Evolutionary conservation across 2,888 invertebrate species (phyloP), one percentile per base, ranked within the genome.

Genomic region (Mythimna loreyi): DNA sequence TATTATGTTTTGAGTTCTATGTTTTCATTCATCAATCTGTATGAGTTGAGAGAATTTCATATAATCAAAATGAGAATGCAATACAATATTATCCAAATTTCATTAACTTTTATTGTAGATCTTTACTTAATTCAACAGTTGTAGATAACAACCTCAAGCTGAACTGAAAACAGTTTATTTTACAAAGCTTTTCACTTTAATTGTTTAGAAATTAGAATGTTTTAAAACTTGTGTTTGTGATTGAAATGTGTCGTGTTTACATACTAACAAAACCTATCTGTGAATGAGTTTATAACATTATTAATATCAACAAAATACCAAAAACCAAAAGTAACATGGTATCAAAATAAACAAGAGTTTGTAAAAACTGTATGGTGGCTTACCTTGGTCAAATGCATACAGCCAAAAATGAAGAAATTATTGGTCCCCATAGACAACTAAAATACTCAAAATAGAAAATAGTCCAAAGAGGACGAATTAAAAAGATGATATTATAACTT

Each of bases 401-500:
- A 19, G 21, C n/a, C 7, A 25, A 21, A 33, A 52, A 21, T 30
- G 16, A 3, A 23, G 13, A 43, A 50, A 47, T 49, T 19, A 60
- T 0, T 2, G 21, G 28, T 50, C 3, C 43, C 19, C 25, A 49
- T 9, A 61, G n/a, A 45, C 50, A 11, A 50, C 7, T 23, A 5
- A 53, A 53, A 33, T 13, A 28, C 7, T 28, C 57, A 40, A 58
- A 63, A 59, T 25, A 57, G 11, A 28, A 43, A 63, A 59, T n/a
- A 5, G 23, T 40, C 50, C 30, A 23, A 64, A 25, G 45, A 59
- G 62, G 59, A 60, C 36, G 6, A 59, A 45, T 50, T 49, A 11
- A 19, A 67, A 57, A 55, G 75, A 78, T 70, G 63, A 71, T 70
- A 70, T 86, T 70, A 70, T 86, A 86, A 89, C 88, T 94, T 94